Base-by-base conservation (phyloP, 2,113 vertebrate genomes). In the Syrrhaptes paradoxus region DNA sequence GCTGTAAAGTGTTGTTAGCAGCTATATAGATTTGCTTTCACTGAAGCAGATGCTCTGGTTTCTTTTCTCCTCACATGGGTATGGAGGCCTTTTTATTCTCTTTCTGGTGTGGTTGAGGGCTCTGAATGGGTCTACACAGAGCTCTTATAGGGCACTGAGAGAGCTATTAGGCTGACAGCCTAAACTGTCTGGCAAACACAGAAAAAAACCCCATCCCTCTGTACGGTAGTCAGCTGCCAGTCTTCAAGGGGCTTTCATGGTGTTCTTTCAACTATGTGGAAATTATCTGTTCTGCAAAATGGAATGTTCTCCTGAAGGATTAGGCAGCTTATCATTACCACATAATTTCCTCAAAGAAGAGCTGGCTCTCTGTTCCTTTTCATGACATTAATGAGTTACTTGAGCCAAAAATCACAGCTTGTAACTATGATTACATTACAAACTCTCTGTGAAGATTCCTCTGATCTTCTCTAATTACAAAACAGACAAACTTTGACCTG, bases 101-200 rank as follows among this genome's bases (percentile, higher is more conserved):
- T 91, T 89, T 93, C 65, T 89, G 46, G 29, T 93, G 24, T 36
- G 71, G 81, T 95, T 88, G 73, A 62, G 70, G 15, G 85, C 76
- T 91, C 81, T 96, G 59, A 75, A 89, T 92, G 29, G 19, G 32
- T 93, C 77, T 89, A 79, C 84, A 70, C 4, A 51, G 82, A 96
- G 92, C 78, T 90, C 41, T 84, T 76, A 54, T 26, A 82, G 61
- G 62, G 65, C 90, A 87, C 63, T 94, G 77, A 82, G 85, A 91
- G 93, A 91, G 93, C 66, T 95, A 95, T 81, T 96, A 94, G 94
- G 81, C 89, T 88, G 82, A 78, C 87, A 85, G 91, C 93, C 92
- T 87, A 76, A 72, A 71, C 84, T 95, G 57, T 46, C 94, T 95
- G 83, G 77, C 71, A 94, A 94, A 85, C 66, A 91, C 41, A 87